Evolutionary conservation across 2,113 vertebrate genomes (phyloP), one percentile per base, ranked within the genome.

Genomic region (Oplegnathus fasciatus): DNA sequence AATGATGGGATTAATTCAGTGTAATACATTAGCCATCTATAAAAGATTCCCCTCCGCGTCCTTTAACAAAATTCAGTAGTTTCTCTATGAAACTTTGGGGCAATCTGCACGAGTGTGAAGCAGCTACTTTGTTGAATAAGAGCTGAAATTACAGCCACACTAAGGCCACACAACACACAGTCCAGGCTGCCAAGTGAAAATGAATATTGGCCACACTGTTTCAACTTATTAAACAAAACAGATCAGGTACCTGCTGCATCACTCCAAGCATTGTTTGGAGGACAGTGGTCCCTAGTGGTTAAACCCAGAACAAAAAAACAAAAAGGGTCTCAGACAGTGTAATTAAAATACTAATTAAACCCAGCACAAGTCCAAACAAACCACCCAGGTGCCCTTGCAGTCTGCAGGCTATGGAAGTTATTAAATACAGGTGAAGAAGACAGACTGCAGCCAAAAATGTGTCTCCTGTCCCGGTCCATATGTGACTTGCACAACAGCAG

Each of bases 311-410:
- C 26, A 11, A 54, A 77, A 57, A 50, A 66, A 44, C 34, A 55
- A 40, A 83, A 73, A 8, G 20, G 5, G 34, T 50, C 54, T 24
- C 68, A 79, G 80, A 79, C 72, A 46, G 69, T 5, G 44, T 88
- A 78, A 87, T 90, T 91, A 85, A 90, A 91, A 78, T 69, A 75
- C 77, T 84, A 87, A 90, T 86, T 84, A 84, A 86, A 86, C 32
- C 48, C 75, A 88, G 40, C 68, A 42, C 44, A 78, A 58, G 44
- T 74, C 66, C 50, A 84, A 84, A 82, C 64, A 52, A 85, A 54
- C 50, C 13, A 13, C n/a, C 20, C 50, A 73, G 65, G 20, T 34
- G 60, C 55, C 22, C 6, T 32, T n/a, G 26, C 70, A 78, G 71
- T 52, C 60, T 71, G 52, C 69, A 42, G 70, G 54, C 50, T 68